Evolutionary conservation across 2,888 invertebrate species (phyloP), one percentile per base, ranked within the genome.

Genomic region (Drosophila falleni): DNA sequence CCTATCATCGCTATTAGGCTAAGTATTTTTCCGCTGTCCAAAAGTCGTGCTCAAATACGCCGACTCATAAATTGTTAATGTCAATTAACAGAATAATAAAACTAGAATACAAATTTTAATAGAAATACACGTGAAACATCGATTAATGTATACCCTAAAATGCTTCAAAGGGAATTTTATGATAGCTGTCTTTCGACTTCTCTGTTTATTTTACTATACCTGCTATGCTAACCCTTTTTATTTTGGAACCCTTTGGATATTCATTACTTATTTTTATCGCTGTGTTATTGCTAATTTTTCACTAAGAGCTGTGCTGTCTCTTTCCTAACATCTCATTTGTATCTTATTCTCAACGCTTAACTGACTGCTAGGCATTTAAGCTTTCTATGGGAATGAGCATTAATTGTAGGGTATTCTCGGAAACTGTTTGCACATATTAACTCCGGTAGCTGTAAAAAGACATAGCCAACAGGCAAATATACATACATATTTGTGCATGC

Each of bases 1-100:
- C 51, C n/a, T 16, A 42, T 56, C 16, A 41, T 31, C 16, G 44
- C 61, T 37, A n/a, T n/a, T 50, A 26, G 35, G 11, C 46, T 53
- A 51, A 35, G 81, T 84, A 79, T 72, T 78, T 85, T 89, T 89
- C 86, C 89, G 71, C 67, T 85, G 53, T 33, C 42, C 29, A 58
- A 70, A 64, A 64, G 47, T 87, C 84, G 87, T 87, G 86, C 54
- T 15, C 29, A n/a, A 42, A 29, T 16, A 53, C 70, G 59, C 55
- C 69, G 33, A 75, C 71, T 74, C 71, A 87, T 83, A 66, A 69
- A 67, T 46, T 65, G 69, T 56, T 50, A 69, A 63, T 55, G 54
- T 49, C 68, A 80, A 85, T 81, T 87, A 89, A 74, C 80, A 85
- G 16, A 39, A 49, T 44, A 47, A 71, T 78, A 71, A 75, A 75